These are phyloP conservation scores for Anoura caudifer DNA, from an alignment of 2,113 vertebrate species.

Conservation along the genomic window DNA sequence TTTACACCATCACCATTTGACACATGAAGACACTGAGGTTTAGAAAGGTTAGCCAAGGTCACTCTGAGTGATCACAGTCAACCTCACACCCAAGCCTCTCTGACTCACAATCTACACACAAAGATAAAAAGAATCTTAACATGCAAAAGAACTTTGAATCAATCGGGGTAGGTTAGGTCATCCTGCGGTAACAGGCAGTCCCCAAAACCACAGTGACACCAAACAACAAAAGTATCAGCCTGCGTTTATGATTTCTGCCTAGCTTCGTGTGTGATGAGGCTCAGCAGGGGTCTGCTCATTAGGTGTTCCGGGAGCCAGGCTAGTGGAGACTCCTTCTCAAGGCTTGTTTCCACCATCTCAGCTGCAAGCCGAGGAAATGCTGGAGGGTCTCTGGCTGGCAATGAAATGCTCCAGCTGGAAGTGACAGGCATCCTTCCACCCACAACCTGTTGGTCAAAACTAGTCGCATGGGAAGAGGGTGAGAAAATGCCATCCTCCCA, in stretches of 20 bases:
- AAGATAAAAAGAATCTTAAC: slow-evolving; percentile 22
- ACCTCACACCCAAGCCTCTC: not conserved
- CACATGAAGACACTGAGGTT: not conserved
- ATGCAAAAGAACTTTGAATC: not conserved
- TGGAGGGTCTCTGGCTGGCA: not conserved
- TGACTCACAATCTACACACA: not conserved
- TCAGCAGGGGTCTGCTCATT: not conserved
- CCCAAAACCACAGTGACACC: not conserved
- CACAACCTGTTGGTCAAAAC: not conserved
- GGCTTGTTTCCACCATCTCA: not conserved
- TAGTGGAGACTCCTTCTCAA: not conserved
- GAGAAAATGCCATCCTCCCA: not conserved
- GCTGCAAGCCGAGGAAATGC: not conserved
- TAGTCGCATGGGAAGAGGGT: not conserved
- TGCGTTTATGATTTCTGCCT: not conserved
- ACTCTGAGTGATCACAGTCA: not conserved
- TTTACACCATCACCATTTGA: not conserved
- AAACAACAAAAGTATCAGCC: not conserved
- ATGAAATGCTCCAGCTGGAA: not conserved
- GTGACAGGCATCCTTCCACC: not conserved
- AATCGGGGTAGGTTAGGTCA: not conserved
- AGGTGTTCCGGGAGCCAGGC: not conserved
- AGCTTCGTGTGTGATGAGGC: not conserved
- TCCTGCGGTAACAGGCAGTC: not conserved
- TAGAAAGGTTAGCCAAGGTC: not conserved